These are phyloP conservation scores for Psittacula derbiana DNA, from an alignment of 2,797 vertebrate genomes.

Conservation along the genomic window DNA sequence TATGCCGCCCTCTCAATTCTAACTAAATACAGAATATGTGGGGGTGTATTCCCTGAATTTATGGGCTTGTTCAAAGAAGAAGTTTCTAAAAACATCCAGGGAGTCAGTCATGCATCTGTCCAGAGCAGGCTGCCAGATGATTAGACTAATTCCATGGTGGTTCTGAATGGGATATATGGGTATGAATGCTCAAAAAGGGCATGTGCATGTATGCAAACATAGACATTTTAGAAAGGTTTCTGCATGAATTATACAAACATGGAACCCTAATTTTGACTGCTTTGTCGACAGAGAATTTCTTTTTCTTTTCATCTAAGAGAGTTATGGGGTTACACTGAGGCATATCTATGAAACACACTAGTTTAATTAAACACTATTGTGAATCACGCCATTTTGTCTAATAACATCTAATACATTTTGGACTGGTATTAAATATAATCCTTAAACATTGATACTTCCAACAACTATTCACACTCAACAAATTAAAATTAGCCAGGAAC, in stretches of 20 bases:
- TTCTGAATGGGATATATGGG: background rate
- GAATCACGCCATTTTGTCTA: background rate
- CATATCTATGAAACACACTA: background rate
- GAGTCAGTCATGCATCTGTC: background rate
- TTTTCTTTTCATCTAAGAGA: background rate
- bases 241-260: background rate
- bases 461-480: background rate
- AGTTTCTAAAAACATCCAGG: background rate
- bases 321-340: background rate
- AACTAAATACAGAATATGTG: background rate
- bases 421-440: background rate
- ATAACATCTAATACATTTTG: background rate
- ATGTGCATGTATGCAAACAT: rapidly evolving
- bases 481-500: background rate
- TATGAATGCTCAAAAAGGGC: background rate
- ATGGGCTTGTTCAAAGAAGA: background rate
- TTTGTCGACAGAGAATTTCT: background rate
- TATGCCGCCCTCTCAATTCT: background rate
- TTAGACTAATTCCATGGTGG: background rate
- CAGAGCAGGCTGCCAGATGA: background rate
- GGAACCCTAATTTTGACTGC: background rate
- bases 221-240: background rate
- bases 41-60: background rate
- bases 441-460: background rate
- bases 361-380: background rate